Evolutionary conservation across 2,797 vertebrate genomes (phyloP).

Genomic region (Gymnocypris eckloni): DNA sequence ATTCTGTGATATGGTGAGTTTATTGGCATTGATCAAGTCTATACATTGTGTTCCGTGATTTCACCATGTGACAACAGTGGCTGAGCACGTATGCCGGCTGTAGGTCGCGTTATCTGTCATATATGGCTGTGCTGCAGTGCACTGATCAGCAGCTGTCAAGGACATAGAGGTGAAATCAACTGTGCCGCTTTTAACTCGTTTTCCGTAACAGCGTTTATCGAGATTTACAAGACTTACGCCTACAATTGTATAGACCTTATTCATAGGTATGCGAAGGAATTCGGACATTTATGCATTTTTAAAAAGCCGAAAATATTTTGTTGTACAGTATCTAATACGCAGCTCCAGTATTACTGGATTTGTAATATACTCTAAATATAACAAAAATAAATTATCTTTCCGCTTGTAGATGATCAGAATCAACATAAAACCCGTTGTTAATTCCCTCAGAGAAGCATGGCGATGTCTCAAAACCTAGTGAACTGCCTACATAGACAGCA

Average conservation of each 20-base stretch:
- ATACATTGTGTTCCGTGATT: background rate
- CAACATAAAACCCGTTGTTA: background rate
- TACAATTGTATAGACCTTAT: background rate
- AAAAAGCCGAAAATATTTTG: background rate
- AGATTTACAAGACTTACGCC: background rate
- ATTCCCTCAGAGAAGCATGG: background rate
- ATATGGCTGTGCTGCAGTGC: background rate
- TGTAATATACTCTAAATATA: background rate
- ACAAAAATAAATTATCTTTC: background rate
- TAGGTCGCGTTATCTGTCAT: conserved; percentile 8
- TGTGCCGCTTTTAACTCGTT: background rate
- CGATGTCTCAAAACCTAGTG: background rate
- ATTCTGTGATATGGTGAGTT: background rate
- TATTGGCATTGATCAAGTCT: background rate
- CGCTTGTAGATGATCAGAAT: background rate
- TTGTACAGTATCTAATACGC: background rate
- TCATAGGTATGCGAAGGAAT: background rate
- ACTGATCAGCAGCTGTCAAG: conserved; percentile 56
- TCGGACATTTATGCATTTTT: background rate
- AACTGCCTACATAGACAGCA: background rate
- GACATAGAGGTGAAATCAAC: conserved; percentile 59
- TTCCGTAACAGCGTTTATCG: background rate
- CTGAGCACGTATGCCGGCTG: conserved; percentile 4
- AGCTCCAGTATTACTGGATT: background rate
- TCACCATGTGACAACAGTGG: background rate